Evolutionary conservation across 2,888 invertebrate genomes (phyloP), one percentile per base, ranked within the genome.

Genomic region (Orthonevra nobilis): DNA sequence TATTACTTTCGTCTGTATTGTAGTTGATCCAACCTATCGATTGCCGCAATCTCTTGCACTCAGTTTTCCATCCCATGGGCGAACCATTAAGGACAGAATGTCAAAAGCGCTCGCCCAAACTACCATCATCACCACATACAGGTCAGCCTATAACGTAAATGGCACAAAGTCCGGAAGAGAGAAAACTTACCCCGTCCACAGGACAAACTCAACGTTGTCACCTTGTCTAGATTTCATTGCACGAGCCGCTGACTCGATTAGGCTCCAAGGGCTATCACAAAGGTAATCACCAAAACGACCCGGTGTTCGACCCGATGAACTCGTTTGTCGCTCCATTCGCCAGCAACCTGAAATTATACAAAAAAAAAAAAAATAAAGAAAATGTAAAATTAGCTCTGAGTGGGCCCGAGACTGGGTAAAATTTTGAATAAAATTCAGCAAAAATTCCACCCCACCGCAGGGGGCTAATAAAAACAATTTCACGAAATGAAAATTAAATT

Each of bases 181-280:
- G 48, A 28, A 63, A 77, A 83, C 93, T 91, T 90, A 96, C 97
- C 97, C 97, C 15, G 97, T 97, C 97, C 97, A 97, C 17, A 97
- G 90, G 15, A 97, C 95, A 87, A 97, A 97, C 89, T 97, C 97
- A 74, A 97, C 94, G 87, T 95, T 96, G 88, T 96, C 94, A 44
- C 94, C 93, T 86, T 94, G 94, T 72, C 94, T 91, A 58, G 92
- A 92, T 89, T 94, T 93, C 97, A 97, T 97, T 82, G 95, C 94
- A 85, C 92, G 91, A 68, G 96, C 94, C 4, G 97, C 96, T 34
- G 96, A 96, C 88, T 95, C 94, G 84, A 97, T 94, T 84, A 97
- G 92, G 85, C 93, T 92, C 92, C 96, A 94, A 3, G 97, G 95
- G 84, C 97, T 94, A 90, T 97, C 97, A 89, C 97, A 97, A 81